phyloP scores from a whole-genome alignment of 2,113 vertebrate genomes.

The Notiomystis cincta region DNA sequence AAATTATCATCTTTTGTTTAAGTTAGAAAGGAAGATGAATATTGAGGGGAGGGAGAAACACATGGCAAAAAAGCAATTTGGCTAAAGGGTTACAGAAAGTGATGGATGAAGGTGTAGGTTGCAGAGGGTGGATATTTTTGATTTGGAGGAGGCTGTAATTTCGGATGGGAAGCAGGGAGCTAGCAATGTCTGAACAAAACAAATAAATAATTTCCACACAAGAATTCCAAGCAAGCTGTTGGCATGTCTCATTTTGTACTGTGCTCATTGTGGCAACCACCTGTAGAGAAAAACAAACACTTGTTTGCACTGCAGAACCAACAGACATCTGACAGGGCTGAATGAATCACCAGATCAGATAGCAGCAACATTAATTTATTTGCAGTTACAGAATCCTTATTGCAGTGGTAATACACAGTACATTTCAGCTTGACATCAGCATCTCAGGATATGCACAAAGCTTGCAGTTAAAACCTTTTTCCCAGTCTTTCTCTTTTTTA shows the following conservation, averaged over 20 bases:
- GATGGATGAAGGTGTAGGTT: neutral
- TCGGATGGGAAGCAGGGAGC: neutral
- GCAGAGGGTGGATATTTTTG: neutral
- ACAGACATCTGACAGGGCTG: neutral
- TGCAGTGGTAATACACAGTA: neutral
- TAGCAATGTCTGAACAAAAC: fast-evolving
- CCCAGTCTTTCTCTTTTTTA: neutral
- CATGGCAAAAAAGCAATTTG: neutral
- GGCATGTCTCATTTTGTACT: neutral
- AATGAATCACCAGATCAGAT: neutral
- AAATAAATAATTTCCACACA: neutral
- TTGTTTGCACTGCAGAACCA: neutral
- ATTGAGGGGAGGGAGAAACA: fast-evolving
- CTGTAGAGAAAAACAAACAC: neutral
- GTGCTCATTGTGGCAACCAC: neutral
- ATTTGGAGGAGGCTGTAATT: neutral
- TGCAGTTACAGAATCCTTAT: neutral
- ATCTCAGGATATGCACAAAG: neutral
- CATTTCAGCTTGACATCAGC: neutral
- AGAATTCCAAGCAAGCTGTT: neutral
- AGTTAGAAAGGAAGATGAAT: neutral
- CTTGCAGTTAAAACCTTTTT: neutral
- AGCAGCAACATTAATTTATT: neutral
- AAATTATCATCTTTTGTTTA: neutral
- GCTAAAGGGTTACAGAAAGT: neutral